These are phyloP conservation scores for Perizoma affinitatum DNA, from an alignment of 2,888 invertebrate species.

Conservation along the genomic window DNA sequence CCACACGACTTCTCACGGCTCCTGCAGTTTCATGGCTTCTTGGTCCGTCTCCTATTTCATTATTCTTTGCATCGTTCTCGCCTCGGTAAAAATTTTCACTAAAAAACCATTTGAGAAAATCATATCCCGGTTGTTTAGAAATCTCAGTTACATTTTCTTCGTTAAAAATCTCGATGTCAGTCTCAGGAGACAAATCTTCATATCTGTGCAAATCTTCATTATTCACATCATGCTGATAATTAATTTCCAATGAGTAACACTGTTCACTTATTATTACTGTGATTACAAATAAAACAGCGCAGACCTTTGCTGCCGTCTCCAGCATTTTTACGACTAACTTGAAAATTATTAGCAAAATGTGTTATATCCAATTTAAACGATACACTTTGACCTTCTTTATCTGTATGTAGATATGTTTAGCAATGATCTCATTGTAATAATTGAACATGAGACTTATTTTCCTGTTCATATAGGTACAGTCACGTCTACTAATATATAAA, in stretches of 20 bases:
- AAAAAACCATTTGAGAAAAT: constrained; percentile 12
- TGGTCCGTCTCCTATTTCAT: constrained; percentile 15
- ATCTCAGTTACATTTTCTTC: constrained; percentile 7
- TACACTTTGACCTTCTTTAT: constrained; percentile 59
- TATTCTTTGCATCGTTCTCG: constrained; percentile 1
- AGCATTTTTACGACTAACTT: constrained; percentile 52
- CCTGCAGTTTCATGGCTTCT: constrained; percentile 11
- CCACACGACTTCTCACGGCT: constrained; percentile 36
- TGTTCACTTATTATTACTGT: constrained; percentile 41
- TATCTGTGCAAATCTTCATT: constrained; percentile 16
- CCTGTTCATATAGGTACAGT: constrained; percentile 5
- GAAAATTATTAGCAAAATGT: constrained; percentile 18
- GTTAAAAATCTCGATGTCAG: background rate
- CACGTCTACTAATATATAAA: background rate
- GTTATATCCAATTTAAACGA: constrained; percentile 29
- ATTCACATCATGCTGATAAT: constrained; percentile 18
- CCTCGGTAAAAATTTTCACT: background rate
- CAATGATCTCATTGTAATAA: constrained; percentile 41
- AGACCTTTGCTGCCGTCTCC: constrained; percentile 39
- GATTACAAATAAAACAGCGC: constrained; percentile 39
- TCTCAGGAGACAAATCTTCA: constrained; percentile 18
- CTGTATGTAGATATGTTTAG: constrained; percentile 33
- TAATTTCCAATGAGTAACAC: constrained; percentile 38
- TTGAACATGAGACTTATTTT: constrained; percentile 26
- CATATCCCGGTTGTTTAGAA: constrained; percentile 4